These are phyloP conservation scores for Diploscapter pachys DNA, from an alignment of 1,140 invertebrate genomes.

Conservation along the genomic window DNA sequence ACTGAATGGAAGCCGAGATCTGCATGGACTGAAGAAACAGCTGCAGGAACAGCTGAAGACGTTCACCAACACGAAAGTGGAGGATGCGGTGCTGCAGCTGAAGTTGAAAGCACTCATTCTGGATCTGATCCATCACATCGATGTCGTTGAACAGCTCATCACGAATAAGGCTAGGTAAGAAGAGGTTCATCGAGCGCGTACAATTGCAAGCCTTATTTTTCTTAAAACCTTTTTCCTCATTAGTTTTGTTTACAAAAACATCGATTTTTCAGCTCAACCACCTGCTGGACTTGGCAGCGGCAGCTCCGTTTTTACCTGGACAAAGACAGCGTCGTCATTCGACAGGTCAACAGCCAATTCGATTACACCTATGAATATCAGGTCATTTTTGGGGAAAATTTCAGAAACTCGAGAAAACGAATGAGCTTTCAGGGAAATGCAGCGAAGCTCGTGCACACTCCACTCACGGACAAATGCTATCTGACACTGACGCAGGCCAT, in stretches of 20 bases:
- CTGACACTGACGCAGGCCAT: constrained; percentile 98
- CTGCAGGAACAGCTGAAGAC: constrained; percentile 65
- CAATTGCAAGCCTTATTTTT: no score
- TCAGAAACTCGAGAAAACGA: not conserved
- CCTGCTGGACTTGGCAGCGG: constrained; percentile 89
- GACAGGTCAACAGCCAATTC: constrained; percentile 83
- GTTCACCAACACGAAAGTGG: constrained; percentile 64
- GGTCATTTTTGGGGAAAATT: constrained; percentile 62
- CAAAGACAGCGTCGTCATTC: constrained; percentile 59
- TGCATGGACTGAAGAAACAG: not conserved
- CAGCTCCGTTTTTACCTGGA: constrained; percentile 74
- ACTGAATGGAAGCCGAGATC: constrained; percentile 66
- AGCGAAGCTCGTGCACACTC: constrained; percentile 90
- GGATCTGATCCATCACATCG: constrained; percentile 85
- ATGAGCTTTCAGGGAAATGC: constrained; percentile 46
- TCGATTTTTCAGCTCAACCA: constrained; percentile 59
- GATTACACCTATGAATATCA: constrained; percentile 96
- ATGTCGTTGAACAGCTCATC: constrained; percentile 76
- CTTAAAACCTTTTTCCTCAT: no score
- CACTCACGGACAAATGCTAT: constrained; percentile 95
- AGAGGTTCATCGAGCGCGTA: no score
- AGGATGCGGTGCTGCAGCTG: constrained; percentile 46
- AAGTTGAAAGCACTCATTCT: constrained; percentile 73
- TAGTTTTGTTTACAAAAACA: no score
- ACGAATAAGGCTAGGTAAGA: constrained; percentile 65